phyloP scores from a whole-genome alignment of 2,888 invertebrate species.

The Oligia fasciuncula region DNA sequence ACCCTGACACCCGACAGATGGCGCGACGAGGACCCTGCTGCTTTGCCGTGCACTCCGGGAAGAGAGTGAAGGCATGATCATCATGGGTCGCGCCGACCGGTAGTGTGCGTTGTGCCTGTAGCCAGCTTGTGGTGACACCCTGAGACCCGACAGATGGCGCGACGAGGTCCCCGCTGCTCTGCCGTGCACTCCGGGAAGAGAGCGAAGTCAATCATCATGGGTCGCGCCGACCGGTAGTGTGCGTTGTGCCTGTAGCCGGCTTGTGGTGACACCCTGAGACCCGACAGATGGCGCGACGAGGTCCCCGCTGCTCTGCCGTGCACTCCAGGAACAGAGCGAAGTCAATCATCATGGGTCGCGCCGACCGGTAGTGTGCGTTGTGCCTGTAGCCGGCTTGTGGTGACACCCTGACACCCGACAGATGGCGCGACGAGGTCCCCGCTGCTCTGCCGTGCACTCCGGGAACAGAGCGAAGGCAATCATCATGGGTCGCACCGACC shows the following conservation, averaged over 20 bases:
- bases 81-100: neutral
- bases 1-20: neutral
- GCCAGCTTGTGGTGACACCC: neutral
- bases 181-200: neutral
- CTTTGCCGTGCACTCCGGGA: neutral
- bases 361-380: too few species aligned
- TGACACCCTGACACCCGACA: neutral
- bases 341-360: neutral
- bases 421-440: neutral
- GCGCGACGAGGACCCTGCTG: neutral
- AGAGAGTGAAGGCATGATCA: neutral
- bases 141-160: neutral
- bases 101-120: neutral
- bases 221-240: too few species aligned
- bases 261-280: neutral
- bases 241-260: neutral
- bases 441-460: neutral
- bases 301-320: neutral
- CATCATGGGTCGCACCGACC: neutral
- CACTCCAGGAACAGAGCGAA: neutral
- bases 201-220: neutral
- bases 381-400: neutral
- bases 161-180: neutral
- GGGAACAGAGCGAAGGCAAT: neutral
- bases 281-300: neutral